phyloP scores from a whole-genome alignment of 2,797 vertebrate genomes.

The Helarctos malayanus region DNA sequence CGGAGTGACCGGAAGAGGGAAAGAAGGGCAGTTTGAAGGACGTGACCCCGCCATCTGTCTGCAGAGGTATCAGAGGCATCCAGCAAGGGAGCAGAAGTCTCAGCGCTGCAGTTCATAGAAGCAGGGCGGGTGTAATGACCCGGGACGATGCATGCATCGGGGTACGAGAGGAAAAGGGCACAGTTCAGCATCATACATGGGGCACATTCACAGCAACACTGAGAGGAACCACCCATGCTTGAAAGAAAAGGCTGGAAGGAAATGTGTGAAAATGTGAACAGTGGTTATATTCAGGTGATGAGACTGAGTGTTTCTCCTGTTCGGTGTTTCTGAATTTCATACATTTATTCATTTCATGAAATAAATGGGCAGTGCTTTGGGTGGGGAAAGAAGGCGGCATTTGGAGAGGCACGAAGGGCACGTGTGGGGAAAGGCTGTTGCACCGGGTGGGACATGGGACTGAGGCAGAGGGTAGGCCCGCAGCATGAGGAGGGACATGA shows the following conservation, averaged over 20 bases:
- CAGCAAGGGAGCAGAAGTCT: background rate
- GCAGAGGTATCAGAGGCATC: background rate
- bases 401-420: background rate
- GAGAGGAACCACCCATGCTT: background rate
- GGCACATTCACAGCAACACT: background rate
- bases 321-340: background rate
- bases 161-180: background rate
- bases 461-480: background rate
- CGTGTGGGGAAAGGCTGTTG: background rate
- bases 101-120: background rate
- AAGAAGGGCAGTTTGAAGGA: background rate
- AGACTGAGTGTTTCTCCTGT: background rate
- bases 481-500: rapidly evolving
- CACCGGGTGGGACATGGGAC: background rate
- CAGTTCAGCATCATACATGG: background rate
- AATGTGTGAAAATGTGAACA: background rate
- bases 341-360: background rate
- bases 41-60: background rate
- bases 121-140: background rate
- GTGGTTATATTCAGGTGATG: background rate
- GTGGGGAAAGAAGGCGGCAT: background rate
- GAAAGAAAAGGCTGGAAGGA: background rate
- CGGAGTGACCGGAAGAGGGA: background rate
- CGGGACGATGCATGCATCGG: background rate
- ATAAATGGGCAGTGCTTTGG: background rate